A percentile compares a stretch with the other conserved stretches of the same genome.
These are phyloP conservation scores for Tauraco erythrolophus DNA, from an alignment of 2,113 vertebrate species.

Conservation along the genomic window DNA sequence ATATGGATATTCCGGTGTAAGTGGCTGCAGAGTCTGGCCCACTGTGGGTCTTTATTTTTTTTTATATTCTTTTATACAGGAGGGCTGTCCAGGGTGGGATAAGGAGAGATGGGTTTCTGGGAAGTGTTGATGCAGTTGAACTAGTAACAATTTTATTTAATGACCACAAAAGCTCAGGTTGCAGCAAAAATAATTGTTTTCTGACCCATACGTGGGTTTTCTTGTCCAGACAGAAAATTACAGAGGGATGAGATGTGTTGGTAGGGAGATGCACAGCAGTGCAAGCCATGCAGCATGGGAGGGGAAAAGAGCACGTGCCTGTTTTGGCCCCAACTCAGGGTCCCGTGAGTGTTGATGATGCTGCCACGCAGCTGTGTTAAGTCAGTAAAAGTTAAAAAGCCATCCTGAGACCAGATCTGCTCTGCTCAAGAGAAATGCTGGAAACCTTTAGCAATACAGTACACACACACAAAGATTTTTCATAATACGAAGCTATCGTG, in stretches of 20 bases:
- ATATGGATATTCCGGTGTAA: neutral
- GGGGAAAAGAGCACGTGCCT: neutral
- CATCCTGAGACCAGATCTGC: neutral
- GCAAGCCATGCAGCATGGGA: neutral
- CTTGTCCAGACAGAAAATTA: neutral
- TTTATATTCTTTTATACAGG: neutral
- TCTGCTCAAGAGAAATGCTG: neutral
- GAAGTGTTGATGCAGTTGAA: neutral
- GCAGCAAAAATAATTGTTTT: neutral
- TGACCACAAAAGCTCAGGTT: neutral
- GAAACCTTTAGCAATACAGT: neutral
- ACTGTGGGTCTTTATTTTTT: neutral
- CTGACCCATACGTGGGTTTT: neutral
- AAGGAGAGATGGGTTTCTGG: neutral
- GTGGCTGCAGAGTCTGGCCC: fast-evolving
- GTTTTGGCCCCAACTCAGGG: neutral
- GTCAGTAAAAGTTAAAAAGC: neutral
- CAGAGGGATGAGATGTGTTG: neutral
- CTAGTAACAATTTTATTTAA: neutral
- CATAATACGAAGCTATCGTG: neutral
- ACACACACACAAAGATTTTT: neutral
- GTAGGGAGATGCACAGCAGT: neutral
- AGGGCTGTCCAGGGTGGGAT: neutral
- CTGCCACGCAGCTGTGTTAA: neutral
- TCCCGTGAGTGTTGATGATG: neutral